Base-by-base conservation (phyloP, 2,888 invertebrate genomes). In the Xylota segnis region DNA sequence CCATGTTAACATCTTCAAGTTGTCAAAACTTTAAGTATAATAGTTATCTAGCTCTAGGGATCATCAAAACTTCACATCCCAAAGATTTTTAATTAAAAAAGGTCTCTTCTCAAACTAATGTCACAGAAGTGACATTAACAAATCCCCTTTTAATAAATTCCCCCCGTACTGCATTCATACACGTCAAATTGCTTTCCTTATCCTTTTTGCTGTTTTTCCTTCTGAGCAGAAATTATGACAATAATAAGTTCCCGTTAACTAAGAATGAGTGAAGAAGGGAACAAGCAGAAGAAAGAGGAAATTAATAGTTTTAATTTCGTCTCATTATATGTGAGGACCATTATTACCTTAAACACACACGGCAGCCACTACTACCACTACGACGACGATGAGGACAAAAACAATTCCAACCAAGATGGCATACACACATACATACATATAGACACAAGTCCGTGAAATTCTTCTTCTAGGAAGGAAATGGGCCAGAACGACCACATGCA, bases 221-320 rank as follows among this genome's bases (percentile, higher is more conserved):
- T 23, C 40, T 27, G 32, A 59, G 47, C 5, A 56, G 23, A 68
- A 83, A 68, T 83, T 83, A 83, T 83, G 78, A 78, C 66, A 74
- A 78, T 68, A 74, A 83, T 83, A 83, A 83, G 68, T 83, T 83
- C 45, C 68, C 70, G n/a, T 52, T 18, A 68, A 56, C 56, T 43
- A 16, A 50, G 58, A 54, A 5, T 40, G 34, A 23, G n/a, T 47
- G 12, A 23, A 23, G 3, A 2, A 23, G 23, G 23, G 9, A 32
- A 32, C 45, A 32, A 43, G 18, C 27, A 29, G 14, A 16, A 14
- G 54, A 72, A 50, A n/a, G 58, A 27, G 50, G 56, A 78, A 83
- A 83, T 83, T 83, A 78, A 83, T 83, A 78, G 83, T 83, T 83
- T 83, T 83, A 78, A 83, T 83, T 83, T 83, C 56, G 72, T 47